Evolutionary conservation across 2,888 invertebrate species (phyloP).

Genomic region (Tachina lurida): DNA sequence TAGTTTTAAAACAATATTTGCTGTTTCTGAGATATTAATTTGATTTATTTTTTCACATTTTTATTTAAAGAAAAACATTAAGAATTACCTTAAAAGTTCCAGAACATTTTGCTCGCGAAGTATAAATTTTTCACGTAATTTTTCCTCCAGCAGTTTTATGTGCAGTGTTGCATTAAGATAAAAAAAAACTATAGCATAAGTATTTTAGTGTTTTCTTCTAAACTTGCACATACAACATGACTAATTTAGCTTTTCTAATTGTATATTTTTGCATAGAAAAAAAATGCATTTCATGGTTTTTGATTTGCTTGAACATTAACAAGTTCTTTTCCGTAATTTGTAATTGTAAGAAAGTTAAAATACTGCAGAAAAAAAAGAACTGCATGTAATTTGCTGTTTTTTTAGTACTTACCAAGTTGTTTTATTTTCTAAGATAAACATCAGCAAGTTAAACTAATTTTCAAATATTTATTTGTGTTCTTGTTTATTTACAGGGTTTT

Average conservation of each 20-base stretch:
- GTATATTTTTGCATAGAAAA: constrained; percentile 53
- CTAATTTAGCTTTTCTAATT: constrained; percentile 55
- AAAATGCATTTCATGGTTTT: constrained; percentile 75
- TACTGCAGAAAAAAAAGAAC: background rate
- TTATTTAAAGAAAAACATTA: no score
- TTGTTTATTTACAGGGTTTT: constrained; percentile 84
- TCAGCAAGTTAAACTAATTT: constrained; percentile 49
- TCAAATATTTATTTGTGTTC: constrained; percentile 47
- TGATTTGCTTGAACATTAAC: constrained; percentile 70
- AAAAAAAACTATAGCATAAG: background rate
- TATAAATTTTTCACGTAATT: background rate
- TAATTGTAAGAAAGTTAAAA: constrained; percentile 3
- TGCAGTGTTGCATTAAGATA: constrained; percentile 59
- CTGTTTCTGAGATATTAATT: no score
- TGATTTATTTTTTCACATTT: no score
- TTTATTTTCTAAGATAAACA: constrained; percentile 29
- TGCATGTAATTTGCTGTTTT: background rate
- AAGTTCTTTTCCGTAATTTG: constrained; percentile 35
- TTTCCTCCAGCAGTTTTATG: constrained; percentile 3
- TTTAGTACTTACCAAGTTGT: constrained; percentile 9
- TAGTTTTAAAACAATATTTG: no score
- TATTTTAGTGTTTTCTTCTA: background rate
- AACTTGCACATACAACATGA: constrained; percentile 37
- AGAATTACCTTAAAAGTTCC: background rate
- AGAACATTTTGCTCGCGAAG: background rate